Percentiles rank a stretch among this genome's conserved stretches.
phyloP scores from a whole-genome alignment of 2,888 invertebrate species.

The Oegoconia quadripuncta region DNA sequence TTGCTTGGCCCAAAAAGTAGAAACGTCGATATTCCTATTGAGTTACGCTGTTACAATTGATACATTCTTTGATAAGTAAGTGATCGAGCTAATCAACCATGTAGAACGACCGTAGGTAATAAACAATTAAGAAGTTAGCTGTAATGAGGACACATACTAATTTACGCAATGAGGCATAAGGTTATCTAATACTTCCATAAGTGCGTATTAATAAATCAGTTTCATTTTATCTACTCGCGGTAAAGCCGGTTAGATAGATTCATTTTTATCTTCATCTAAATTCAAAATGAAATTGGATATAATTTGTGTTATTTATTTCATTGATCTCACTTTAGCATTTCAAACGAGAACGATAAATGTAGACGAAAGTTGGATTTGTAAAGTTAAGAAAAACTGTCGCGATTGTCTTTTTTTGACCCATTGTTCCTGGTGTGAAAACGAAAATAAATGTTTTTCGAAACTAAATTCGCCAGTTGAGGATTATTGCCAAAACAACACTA shows the following conservation, averaged over 20 bases:
- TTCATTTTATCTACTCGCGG: slow-evolving; percentile 1
- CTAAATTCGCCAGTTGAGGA: slow-evolving; percentile 30
- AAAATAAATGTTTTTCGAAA: slow-evolving; percentile 58
- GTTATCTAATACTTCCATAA: slow-evolving; percentile 59
- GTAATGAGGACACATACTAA: slow-evolving; percentile 16
- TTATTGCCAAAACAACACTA: slow-evolving; percentile 46
- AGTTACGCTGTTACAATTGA: too few species aligned
- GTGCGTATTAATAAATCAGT: slow-evolving; percentile 19
- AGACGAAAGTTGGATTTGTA: slow-evolving; percentile 55
- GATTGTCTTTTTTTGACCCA: slow-evolving; percentile 56
- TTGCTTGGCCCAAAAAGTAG: too few species aligned
- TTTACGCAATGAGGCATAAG: slow-evolving; percentile 45
- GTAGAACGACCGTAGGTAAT: too few species aligned
- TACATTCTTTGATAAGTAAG: too few species aligned
- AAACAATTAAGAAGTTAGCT: too few species aligned
- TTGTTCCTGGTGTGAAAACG: slow-evolving; percentile 61
- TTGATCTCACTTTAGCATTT: neutral
- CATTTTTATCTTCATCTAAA: too few species aligned
- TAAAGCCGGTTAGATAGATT: neutral
- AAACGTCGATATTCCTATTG: too few species aligned
- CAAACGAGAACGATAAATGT: too few species aligned
- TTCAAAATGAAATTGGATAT: neutral
- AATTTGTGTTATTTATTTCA: neutral
- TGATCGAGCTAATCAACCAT: too few species aligned
- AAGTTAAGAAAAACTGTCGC: slow-evolving; percentile 54